A percentile compares a stretch with the other conserved stretches of the same genome.
Evolutionary conservation across 1,140 invertebrate genomes (phyloP).

Genomic region (Caligus rogercresseyi): DNA sequence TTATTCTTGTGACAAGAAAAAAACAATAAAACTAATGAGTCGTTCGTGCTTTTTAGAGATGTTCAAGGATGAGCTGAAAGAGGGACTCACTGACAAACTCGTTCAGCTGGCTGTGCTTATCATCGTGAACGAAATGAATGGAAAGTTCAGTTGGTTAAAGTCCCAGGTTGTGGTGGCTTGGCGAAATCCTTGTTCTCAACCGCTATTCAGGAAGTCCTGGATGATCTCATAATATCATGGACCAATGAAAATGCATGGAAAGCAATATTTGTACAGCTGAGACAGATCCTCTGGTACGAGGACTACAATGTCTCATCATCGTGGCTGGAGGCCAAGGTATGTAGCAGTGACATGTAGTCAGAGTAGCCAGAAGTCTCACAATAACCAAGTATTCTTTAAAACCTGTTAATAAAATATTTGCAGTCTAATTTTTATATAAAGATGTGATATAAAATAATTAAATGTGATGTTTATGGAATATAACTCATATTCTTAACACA

Average conservation of each 20-base stretch:
- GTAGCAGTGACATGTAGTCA: neutral
- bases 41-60: too few species aligned
- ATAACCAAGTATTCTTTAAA: too few species aligned
- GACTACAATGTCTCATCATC: neutral
- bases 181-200: neutral
- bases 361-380: too few species aligned
- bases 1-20: too few species aligned
- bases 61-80: neutral
- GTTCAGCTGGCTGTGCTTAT: neutral
- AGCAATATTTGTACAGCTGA: neutral
- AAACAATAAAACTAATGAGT: too few species aligned
- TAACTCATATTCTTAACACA: too few species aligned
- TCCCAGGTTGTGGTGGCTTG: neutral
- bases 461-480: too few species aligned
- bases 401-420: too few species aligned
- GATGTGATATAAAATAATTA: too few species aligned
- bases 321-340: neutral
- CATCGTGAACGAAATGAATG: neutral
- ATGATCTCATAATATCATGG: neutral
- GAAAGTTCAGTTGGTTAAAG: neutral
- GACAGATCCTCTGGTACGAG: neutral
- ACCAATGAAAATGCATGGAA: neutral
- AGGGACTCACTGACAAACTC: neutral
- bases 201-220: neutral
- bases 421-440: too few species aligned